Conservation (phyloP, 1,140 invertebrate genomes). For the Brachionus sp. region DNA sequence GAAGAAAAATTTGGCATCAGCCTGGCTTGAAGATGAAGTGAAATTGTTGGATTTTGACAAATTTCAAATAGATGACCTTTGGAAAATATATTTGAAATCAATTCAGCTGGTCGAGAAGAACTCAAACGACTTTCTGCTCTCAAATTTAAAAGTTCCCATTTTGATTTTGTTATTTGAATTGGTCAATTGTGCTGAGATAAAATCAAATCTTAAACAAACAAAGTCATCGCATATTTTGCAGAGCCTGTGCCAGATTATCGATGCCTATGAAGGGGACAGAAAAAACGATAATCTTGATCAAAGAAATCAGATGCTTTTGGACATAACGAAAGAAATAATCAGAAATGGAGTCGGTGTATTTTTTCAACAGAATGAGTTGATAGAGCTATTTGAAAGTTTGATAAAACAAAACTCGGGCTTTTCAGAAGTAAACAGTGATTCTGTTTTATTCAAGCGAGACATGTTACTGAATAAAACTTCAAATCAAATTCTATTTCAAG, state of each 20-base stretch:
- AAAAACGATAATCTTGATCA: background rate
- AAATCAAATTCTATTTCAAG: background rate
- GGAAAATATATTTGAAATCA: constrained; percentile 24
- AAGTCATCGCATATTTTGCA: constrained; percentile 6
- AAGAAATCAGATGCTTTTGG: background rate
- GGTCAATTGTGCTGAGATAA: constrained; percentile 20
- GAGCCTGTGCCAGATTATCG: background rate
- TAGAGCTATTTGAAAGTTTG: background rate
- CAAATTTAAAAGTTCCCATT: constrained; percentile 14
- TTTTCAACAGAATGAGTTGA: background rate
- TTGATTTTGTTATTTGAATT: constrained; percentile 18
- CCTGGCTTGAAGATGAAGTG: background rate
- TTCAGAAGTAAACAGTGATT: background rate
- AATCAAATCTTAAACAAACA: background rate
- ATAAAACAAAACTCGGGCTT: background rate
- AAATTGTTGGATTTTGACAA: background rate
- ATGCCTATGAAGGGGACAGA: background rate
- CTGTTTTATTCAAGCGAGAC: background rate
- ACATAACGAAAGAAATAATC: constrained; percentile 25
- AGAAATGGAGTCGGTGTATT: constrained; percentile 18
- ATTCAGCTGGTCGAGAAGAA: background rate
- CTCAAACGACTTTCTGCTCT: background rate
- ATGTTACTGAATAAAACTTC: background rate
- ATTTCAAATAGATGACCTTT: constrained; percentile 23
- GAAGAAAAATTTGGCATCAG: background rate